Evolutionary conservation across 2,113 vertebrate species (phyloP), one percentile per base, ranked within the genome.

Genomic region (Tenrec ecaudatus): DNA sequence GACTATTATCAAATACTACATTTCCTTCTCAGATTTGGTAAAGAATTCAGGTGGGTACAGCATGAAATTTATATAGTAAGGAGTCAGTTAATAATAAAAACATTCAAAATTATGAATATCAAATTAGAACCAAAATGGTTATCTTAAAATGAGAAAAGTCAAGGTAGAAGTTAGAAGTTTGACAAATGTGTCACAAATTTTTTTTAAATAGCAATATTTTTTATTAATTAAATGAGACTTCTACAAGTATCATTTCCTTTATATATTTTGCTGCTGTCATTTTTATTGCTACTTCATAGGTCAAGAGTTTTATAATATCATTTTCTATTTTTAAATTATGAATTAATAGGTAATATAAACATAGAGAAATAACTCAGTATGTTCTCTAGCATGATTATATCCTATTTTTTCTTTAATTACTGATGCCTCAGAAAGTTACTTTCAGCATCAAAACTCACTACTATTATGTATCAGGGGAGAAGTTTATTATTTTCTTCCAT

Each of bases 351-450:
- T 14, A 53, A 53, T 14, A 53, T 53, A 12, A 53, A 23, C 89
- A 22, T 1, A 25, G 29, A 38, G 58, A 40, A 93, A 22, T 71
- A 88, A 80, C 88, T 85, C 29, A 58, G 23, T 58, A 68, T 84
- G n/a, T 68, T 4, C 7, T 38, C 11, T 80, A 47, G 15, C 29
- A 36, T 40, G 29, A 78, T 31, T 43, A 3, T 14, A 84, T 53
- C 31, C 14, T 79, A 47, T 58, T 64, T 53, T 94, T 53, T 94
- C 80, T 57, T 64, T 82, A 79, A 57, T 64, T 69, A 86, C 16
- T 85, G 36, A 68, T 69, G 27, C 1, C 40, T 95, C 57, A 86
- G 25, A 22, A 71, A 57, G 16, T 33, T 86, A 22, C 43, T 47
- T 57, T 92, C 5, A 88, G 7, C 19, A 33, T 89, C 19, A 58